These are phyloP conservation scores for Coecobrya sp. DNA, from an alignment of 2,888 invertebrate species.

Conservation along the genomic window DNA sequence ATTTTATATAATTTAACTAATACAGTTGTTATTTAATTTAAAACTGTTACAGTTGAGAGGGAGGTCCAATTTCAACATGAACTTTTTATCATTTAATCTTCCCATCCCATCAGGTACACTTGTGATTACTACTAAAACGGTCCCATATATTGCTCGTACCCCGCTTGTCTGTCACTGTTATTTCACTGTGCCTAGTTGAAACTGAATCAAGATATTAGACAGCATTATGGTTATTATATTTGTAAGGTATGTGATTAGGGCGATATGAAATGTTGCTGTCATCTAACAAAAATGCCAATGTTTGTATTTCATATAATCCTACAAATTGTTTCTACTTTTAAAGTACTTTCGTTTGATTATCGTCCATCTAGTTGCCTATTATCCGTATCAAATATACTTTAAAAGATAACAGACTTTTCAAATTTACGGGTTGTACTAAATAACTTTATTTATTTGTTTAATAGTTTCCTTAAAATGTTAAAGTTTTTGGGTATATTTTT, in stretches of 20 bases:
- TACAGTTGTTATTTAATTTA: conserved; percentile 30
- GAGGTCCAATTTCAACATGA: neutral
- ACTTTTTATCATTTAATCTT: neutral
- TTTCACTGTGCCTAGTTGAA: too few species aligned
- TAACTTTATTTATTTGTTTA: neutral
- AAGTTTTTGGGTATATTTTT: neutral
- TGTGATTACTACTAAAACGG: too few species aligned
- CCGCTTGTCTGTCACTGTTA: neutral
- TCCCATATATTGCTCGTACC: neutral
- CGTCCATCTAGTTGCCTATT: too few species aligned
- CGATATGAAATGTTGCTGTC: too few species aligned
- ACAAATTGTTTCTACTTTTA: too few species aligned
- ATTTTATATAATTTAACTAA: conserved; percentile 16
- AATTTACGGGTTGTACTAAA: neutral
- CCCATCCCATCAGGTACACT: neutral
- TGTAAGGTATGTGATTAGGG: too few species aligned
- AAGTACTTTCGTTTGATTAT: too few species aligned
- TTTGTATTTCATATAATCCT: too few species aligned
- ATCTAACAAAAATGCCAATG: too few species aligned
- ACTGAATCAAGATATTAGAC: too few species aligned
- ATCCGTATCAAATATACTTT: neutral
- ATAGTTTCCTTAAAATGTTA: neutral
- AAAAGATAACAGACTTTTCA: neutral
- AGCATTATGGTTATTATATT: too few species aligned
- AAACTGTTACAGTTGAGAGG: neutral